A percentile compares a stretch with the other conserved stretches of the same genome.
These are phyloP conservation scores for Saimiri boliviensis DNA, from an alignment of 2,113 vertebrate species.

Conservation along the genomic window DNA sequence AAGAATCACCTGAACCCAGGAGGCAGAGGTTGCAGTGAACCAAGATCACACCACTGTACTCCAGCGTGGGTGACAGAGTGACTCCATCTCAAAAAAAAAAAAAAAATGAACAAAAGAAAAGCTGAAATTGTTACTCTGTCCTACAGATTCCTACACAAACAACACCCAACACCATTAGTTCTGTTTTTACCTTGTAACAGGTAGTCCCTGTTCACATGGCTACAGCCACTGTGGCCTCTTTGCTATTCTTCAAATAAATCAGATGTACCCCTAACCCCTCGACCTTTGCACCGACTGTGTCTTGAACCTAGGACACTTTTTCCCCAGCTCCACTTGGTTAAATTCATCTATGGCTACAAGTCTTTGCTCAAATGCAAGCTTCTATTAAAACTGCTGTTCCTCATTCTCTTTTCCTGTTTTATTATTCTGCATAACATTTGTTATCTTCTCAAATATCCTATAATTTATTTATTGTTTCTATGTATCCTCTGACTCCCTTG, in stretches of 20 bases:
- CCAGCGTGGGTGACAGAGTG: too few species aligned
- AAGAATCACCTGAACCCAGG: too few species aligned
- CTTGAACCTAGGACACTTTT: not conserved
- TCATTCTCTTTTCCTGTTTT: not conserved
- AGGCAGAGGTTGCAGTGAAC: too few species aligned
- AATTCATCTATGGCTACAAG: not conserved
- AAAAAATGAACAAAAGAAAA: not conserved
- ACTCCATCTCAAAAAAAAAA: too few species aligned
- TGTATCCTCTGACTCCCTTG: not conserved
- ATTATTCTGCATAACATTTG: not conserved
- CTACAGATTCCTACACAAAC: not conserved
- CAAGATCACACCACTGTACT: too few species aligned
- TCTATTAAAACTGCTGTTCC: not conserved
- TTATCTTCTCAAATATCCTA: not conserved
- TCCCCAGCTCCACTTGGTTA: not conserved
- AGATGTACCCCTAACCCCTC: not conserved
- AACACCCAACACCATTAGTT: not conserved
- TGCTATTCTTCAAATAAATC: not conserved
- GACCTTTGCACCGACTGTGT: not conserved
- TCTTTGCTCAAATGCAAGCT: not conserved
- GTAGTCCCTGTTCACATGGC: not conserved
- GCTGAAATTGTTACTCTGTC: not conserved
- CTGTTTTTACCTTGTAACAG: not conserved
- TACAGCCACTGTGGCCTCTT: not conserved
- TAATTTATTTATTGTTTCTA: conserved; percentile 11